Conservation (phyloP, 2,888 invertebrate species). For the Serrognathus titanus region DNA sequence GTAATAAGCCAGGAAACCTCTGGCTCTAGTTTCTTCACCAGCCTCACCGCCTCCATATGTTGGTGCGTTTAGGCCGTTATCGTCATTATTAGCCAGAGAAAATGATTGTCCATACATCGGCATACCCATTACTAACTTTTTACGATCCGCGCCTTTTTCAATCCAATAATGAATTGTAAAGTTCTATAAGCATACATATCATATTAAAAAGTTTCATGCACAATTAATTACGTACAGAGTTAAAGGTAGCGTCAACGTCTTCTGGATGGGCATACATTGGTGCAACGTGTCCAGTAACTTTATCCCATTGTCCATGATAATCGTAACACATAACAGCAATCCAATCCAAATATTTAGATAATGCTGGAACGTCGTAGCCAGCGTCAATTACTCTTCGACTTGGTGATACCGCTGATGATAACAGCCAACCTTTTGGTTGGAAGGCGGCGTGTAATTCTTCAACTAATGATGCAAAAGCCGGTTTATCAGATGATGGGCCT, state of each 20-base stretch:
- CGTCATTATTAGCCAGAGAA: conserved; percentile 65
- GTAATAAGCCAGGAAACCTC: conserved; percentile 85
- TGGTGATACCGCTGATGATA: conserved; percentile 84
- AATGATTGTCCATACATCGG: conserved; percentile 90
- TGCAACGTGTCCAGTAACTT: conserved; percentile 84
- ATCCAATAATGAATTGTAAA: conserved; percentile 88
- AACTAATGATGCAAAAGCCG: conserved; percentile 72
- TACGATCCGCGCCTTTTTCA: conserved; percentile 70
- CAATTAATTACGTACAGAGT: conserved; percentile 57
- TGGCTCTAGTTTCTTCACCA: conserved; percentile 80
- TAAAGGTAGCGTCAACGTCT: conserved; percentile 72
- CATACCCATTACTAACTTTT: conserved; percentile 80
- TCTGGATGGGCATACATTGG: conserved; percentile 78
- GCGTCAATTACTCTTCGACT: conserved; percentile 79
- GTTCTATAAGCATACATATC: conserved; percentile 57
- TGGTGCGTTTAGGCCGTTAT: conserved; percentile 68
- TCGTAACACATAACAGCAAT: conserved; percentile 91
- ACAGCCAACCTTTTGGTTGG: conserved; percentile 64
- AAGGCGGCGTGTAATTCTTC: conserved; percentile 71
- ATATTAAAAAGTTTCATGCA: conserved; percentile 1
- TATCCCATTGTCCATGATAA: conserved; percentile 90
- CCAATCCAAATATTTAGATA: conserved; percentile 82
- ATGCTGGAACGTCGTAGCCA: conserved; percentile 75
- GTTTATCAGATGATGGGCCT: conserved; percentile 77
- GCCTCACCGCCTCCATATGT: conserved; percentile 87